These are phyloP conservation scores for Drosophila flavopinicola DNA, from an alignment of 2,888 invertebrate species.

Conservation along the genomic window DNA sequence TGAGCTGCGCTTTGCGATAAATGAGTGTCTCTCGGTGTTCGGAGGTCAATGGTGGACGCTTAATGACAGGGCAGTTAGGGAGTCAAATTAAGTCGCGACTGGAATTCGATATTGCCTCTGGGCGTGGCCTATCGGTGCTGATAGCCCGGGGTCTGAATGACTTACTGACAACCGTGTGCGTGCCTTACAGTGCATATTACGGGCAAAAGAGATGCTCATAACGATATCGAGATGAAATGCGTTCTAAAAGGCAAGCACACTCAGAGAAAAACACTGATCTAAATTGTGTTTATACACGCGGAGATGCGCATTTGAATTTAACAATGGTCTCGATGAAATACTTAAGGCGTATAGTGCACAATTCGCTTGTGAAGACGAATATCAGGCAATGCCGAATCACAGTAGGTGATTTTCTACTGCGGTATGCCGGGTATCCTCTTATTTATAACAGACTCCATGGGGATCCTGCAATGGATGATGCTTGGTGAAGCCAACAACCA, in stretches of 20 bases:
- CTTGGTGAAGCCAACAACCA: constrained; percentile 6
- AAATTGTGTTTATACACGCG: too few species aligned
- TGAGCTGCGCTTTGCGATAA: constrained; percentile 49
- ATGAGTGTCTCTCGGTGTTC: constrained; percentile 48
- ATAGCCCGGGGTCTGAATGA: constrained; percentile 15
- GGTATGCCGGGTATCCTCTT: not conserved
- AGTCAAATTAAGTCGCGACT: constrained; percentile 74
- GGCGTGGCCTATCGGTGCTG: constrained; percentile 12
- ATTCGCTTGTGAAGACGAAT: not conserved
- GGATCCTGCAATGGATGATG: not conserved
- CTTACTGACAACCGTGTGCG: constrained; percentile 10
- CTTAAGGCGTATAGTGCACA: too few species aligned
- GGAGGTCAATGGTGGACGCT: constrained; percentile 17
- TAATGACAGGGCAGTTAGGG: constrained; percentile 67
- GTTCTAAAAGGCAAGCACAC: not conserved
- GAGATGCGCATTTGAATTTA: too few species aligned
- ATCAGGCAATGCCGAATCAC: not conserved
- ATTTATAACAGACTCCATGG: constrained; percentile 12
- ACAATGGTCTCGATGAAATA: too few species aligned
- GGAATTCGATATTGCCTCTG: constrained; percentile 65
- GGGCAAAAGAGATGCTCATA: constrained; percentile 24
- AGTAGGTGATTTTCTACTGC: constrained; percentile 3
- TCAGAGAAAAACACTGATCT: too few species aligned
- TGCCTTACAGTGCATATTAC: constrained; percentile 25
- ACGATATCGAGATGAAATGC: not conserved